These are phyloP conservation scores for Catharus minimus DNA, from an alignment of 2,113 vertebrate genomes.

Conservation along the genomic window DNA sequence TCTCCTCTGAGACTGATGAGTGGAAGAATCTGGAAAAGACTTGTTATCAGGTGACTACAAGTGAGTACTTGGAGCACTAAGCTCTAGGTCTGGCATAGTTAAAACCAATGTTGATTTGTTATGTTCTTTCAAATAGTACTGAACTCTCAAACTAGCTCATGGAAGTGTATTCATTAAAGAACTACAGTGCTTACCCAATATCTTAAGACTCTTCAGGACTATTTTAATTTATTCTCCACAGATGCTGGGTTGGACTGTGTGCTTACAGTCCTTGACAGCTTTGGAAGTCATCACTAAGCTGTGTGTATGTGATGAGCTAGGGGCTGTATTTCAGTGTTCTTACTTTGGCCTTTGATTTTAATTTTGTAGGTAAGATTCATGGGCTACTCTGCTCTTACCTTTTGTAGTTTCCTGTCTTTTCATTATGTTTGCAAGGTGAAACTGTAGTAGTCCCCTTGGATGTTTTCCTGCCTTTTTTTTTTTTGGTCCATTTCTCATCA, in stretches of 20 bases:
- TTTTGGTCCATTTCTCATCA: background rate
- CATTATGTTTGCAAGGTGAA: background rate
- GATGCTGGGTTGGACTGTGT: background rate
- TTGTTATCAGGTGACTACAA: background rate
- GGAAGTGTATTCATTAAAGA: background rate
- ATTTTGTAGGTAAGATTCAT: background rate
- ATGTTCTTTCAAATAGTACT: background rate
- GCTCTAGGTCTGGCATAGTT: background rate
- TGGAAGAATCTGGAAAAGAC: background rate
- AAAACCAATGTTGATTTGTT: background rate
- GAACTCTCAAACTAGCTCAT: background rate
- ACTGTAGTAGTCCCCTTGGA: background rate
- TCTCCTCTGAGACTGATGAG: background rate
- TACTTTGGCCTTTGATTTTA: background rate
- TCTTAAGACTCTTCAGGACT: background rate
- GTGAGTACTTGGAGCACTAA: background rate
- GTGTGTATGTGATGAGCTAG: background rate
- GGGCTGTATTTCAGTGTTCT: background rate
- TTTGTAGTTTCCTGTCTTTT: background rate
- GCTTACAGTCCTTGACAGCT: background rate
- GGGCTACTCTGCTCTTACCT: background rate
- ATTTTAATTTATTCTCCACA: background rate
- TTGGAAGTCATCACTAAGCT: background rate
- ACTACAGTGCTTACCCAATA: rapidly evolving
- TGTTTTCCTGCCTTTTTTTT: background rate